Conservation (phyloP, 2,797 vertebrate species). For the Poeciliopsis paucimaculata region DNA sequence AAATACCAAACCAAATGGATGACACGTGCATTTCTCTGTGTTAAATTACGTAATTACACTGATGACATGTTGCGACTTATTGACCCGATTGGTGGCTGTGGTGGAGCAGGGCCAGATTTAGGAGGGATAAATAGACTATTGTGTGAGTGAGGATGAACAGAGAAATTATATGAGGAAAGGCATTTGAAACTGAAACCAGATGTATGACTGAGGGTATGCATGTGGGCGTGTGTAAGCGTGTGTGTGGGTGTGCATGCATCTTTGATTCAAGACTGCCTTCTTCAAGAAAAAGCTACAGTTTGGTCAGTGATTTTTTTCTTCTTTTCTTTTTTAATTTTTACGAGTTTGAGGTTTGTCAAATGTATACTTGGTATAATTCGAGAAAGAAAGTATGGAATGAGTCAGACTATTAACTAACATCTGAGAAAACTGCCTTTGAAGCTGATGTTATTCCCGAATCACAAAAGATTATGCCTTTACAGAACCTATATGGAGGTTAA, state of each 20-base stretch:
- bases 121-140: slow-evolving; percentile 76
- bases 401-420: slow-evolving; percentile 49
- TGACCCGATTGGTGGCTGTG: slow-evolving; percentile 59
- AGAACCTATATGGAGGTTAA: slow-evolving; percentile 27
- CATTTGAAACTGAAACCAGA: slow-evolving; percentile 81
- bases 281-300: slow-evolving; percentile 38
- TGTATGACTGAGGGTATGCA: slow-evolving; percentile 54
- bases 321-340: slow-evolving; percentile 28
- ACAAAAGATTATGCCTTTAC: slow-evolving; percentile 29
- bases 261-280: slow-evolving; percentile 32
- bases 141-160: slow-evolving; percentile 72
- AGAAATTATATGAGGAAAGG: slow-evolving; percentile 71
- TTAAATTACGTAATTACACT: slow-evolving; percentile 68
- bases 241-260: slow-evolving; percentile 15
- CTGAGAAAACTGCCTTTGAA: slow-evolving; percentile 40
- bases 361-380: slow-evolving; percentile 64
- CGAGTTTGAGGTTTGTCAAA: slow-evolving; percentile 59
- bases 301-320: slow-evolving; percentile 47
- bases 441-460: slow-evolving; percentile 34
- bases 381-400: slow-evolving; percentile 59
- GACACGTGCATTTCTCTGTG: slow-evolving; percentile 38
- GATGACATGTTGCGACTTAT: slow-evolving; percentile 70
- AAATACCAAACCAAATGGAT: slow-evolving; percentile 35
- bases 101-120: slow-evolving; percentile 51
- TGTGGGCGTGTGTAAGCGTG: not conserved